Percentiles rank a stretch among this genome's conserved stretches.
Conservation (phyloP, 1,140 invertebrate genomes). For the Saxidomus purpurata region DNA sequence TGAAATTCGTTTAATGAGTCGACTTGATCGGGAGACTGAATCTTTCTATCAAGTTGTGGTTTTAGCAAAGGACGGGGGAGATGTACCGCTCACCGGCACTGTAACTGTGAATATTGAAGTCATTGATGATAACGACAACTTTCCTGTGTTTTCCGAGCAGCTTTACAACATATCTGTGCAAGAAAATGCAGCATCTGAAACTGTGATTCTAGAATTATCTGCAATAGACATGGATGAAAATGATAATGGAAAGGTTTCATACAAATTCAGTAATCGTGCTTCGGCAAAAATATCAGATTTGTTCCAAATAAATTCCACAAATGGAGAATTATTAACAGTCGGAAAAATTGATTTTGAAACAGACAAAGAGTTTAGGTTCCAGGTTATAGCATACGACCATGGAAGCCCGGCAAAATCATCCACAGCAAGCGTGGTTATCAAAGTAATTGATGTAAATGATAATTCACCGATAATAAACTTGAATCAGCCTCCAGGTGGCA, state of each 20-base stretch:
- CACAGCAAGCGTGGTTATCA: slow-evolving; percentile 86
- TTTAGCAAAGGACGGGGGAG: slow-evolving; percentile 73
- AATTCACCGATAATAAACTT: slow-evolving; percentile 77
- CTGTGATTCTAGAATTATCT: slow-evolving; percentile 67
- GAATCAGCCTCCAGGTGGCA: slow-evolving; percentile 75
- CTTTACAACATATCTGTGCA: slow-evolving; percentile 88
- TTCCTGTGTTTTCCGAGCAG: slow-evolving; percentile 70
- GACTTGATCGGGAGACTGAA: slow-evolving; percentile 73
- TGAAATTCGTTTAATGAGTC: slow-evolving; percentile 67
- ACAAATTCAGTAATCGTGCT: slow-evolving; percentile 93
- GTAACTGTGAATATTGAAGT: slow-evolving; percentile 75
- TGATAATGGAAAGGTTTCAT: slow-evolving; percentile 86
- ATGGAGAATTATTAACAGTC: slow-evolving; percentile 73
- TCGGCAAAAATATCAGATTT: slow-evolving; percentile 92
- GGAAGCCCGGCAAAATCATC: slow-evolving; percentile 86
- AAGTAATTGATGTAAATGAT: slow-evolving; percentile 76
- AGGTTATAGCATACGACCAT: slow-evolving; percentile 72
- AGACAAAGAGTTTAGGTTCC: slow-evolving; percentile 80
- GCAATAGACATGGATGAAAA: slow-evolving; percentile 79
- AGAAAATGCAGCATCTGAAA: slow-evolving; percentile 87
- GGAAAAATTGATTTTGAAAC: slow-evolving; percentile 93
- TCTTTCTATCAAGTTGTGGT: slow-evolving; percentile 72
- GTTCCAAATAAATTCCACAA: slow-evolving; percentile 92
- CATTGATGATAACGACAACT: slow-evolving; percentile 88
- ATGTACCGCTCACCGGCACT: slow-evolving; percentile 65